phyloP scores from a whole-genome alignment of 2,797 vertebrate species.

The Falco biarmicus region DNA sequence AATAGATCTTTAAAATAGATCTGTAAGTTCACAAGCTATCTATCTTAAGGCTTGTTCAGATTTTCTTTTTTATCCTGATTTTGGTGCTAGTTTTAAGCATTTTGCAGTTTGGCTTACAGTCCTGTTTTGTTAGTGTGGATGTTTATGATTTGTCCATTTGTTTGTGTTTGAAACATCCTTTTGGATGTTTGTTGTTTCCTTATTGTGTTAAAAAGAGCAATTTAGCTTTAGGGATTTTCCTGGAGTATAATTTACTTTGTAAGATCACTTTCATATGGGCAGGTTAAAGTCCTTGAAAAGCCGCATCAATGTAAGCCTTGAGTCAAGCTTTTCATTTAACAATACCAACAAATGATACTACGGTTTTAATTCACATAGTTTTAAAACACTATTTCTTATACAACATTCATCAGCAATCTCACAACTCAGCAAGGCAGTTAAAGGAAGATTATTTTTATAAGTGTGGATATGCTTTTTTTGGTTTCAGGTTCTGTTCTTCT shows the following conservation, averaged over 20 bases:
- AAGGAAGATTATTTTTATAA: neutral
- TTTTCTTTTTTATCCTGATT: neutral
- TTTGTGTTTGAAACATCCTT: neutral
- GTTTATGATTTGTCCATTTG: neutral
- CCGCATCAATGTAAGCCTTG: neutral
- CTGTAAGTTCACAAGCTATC: neutral
- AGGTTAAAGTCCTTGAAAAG: neutral
- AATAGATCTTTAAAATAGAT: neutral
- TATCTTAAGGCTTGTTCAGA: neutral
- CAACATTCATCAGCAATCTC: neutral
- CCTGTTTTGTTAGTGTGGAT: neutral
- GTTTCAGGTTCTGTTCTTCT: conserved; percentile 4
- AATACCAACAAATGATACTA: neutral
- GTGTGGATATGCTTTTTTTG: conserved; percentile 13
- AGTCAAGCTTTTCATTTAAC: neutral
- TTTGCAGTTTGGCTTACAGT: neutral
- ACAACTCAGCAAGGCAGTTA: neutral
- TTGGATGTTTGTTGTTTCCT: neutral
- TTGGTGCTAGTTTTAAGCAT: neutral
- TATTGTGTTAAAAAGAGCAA: neutral
- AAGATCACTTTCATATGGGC: neutral
- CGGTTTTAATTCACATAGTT: neutral
- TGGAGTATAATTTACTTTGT: neutral
- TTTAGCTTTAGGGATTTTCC: neutral
- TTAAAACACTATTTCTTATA: neutral